A percentile compares a stretch with the other conserved stretches of the same genome.
Evolutionary conservation across 2,797 vertebrate genomes (phyloP).

Genomic region (Anguilla obscura): DNA sequence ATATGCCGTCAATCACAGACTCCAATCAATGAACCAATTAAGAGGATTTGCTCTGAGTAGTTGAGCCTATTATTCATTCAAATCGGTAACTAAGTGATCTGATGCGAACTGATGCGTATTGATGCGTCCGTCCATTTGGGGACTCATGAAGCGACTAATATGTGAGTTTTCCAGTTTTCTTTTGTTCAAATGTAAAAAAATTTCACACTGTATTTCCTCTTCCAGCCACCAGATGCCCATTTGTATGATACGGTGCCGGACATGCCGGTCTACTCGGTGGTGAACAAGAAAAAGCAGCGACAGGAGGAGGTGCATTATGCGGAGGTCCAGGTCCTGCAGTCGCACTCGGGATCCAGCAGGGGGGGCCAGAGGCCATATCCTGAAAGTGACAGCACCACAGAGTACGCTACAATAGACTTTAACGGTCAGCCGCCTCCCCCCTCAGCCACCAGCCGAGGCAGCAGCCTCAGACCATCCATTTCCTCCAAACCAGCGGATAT

Average conservation of each 20-base stretch:
- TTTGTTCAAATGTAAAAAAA: neutral
- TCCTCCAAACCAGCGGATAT: slow-evolving; percentile 49
- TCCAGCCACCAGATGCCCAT: slow-evolving; percentile 38
- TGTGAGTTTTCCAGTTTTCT: neutral
- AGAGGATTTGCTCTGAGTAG: neutral
- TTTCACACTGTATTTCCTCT: neutral
- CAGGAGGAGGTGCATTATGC: slow-evolving; percentile 50
- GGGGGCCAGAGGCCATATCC: slow-evolving; percentile 20
- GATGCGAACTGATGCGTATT: too few species aligned
- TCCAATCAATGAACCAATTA: neutral
- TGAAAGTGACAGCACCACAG: slow-evolving; percentile 34
- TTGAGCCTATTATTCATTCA: neutral
- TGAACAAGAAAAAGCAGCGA: slow-evolving; percentile 44
- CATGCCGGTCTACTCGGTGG: slow-evolving; percentile 45
- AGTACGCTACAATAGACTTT: slow-evolving; percentile 57
- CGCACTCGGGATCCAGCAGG: slow-evolving; percentile 12
- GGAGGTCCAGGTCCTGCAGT: slow-evolving; percentile 52
- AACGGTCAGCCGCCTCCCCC: neutral
- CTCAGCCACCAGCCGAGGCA: neutral
- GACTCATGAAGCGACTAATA: neutral
- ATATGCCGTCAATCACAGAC: neutral
- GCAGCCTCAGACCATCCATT: neutral
- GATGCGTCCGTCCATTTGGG: neutral
- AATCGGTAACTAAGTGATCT: neutral
- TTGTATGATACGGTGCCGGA: slow-evolving; percentile 39